phyloP scores from a whole-genome alignment of 2,888 invertebrate genomes.

The Escarpia spicata region DNA sequence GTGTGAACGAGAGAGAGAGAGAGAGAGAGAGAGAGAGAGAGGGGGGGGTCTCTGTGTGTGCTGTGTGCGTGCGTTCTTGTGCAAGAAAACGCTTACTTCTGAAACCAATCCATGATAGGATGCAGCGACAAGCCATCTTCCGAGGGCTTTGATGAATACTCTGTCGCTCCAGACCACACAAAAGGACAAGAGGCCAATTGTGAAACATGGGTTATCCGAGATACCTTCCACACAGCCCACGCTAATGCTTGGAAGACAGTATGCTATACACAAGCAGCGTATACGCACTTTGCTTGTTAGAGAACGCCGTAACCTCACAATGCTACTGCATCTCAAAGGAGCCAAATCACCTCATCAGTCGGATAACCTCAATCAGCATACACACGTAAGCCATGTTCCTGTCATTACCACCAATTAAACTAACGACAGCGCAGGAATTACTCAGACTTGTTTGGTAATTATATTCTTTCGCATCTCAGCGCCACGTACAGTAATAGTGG shows the following conservation, averaged over 20 bases:
- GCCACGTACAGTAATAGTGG: too few species aligned
- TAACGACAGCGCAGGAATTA: not conserved
- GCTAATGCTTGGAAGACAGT: not conserved
- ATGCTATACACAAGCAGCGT: not conserved
- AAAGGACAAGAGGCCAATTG: too few species aligned
- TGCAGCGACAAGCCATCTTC: too few species aligned
- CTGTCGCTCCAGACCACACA: too few species aligned
- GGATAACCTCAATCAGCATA: not conserved
- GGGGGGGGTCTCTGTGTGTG: not conserved
- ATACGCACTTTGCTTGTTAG: not conserved
- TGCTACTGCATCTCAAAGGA: not conserved
- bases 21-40: not conserved
- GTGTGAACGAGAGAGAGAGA: not conserved
- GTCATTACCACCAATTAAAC: not conserved
- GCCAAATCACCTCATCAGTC: not conserved
- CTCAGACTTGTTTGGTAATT: not conserved
- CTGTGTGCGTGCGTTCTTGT: too few species aligned
- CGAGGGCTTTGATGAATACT: too few species aligned
- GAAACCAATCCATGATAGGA: too few species aligned
- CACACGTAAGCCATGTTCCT: not conserved
- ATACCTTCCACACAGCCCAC: too few species aligned
- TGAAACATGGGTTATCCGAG: too few species aligned
- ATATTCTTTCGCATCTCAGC: not conserved
- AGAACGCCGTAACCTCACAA: not conserved
- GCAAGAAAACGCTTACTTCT: too few species aligned